phyloP scores from a whole-genome alignment of 2,797 vertebrate species.

The Epinephelus malabaricus region DNA sequence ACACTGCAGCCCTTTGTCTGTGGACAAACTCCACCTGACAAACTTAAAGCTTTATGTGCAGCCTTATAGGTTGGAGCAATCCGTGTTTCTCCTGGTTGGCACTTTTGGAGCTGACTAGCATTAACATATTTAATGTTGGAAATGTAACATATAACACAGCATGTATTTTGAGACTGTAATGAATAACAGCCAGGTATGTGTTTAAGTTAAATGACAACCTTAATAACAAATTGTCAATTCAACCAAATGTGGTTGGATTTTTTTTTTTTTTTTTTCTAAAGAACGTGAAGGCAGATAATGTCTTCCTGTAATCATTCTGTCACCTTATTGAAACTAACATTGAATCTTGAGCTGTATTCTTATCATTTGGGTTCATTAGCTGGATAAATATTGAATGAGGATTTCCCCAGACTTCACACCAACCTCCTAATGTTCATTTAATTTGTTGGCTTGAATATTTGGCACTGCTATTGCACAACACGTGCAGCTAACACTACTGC shows the following conservation, averaged over 20 bases:
- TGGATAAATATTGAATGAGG: not conserved
- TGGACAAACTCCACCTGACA: constrained; percentile 20
- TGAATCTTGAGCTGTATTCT: not conserved
- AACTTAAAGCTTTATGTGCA: constrained; percentile 51
- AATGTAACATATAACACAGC: constrained; percentile 45
- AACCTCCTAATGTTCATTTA: not conserved
- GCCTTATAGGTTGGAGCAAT: constrained; percentile 33
- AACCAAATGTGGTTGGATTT: constrained; percentile 1
- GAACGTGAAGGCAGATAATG: constrained; percentile 7
- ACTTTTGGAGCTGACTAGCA: not conserved
- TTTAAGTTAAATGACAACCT: constrained; percentile 30
- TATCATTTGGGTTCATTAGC: constrained; percentile 18
- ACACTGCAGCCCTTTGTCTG: constrained; percentile 39
- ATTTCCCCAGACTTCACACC: not conserved
- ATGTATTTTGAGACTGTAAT: constrained; percentile 47
- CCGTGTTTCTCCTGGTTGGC: constrained; percentile 7
- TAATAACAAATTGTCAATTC: not conserved
- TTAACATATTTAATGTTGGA: constrained; percentile 20
- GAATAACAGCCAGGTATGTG: constrained; percentile 31
- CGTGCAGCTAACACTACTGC: not conserved
- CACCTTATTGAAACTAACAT: not conserved
- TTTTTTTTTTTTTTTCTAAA: not conserved
- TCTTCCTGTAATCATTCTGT: constrained; percentile 13
- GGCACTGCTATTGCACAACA: not conserved
- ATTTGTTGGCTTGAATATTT: not conserved